Conservation (phyloP, 2,113 vertebrate species). For the Numida meleagris region DNA sequence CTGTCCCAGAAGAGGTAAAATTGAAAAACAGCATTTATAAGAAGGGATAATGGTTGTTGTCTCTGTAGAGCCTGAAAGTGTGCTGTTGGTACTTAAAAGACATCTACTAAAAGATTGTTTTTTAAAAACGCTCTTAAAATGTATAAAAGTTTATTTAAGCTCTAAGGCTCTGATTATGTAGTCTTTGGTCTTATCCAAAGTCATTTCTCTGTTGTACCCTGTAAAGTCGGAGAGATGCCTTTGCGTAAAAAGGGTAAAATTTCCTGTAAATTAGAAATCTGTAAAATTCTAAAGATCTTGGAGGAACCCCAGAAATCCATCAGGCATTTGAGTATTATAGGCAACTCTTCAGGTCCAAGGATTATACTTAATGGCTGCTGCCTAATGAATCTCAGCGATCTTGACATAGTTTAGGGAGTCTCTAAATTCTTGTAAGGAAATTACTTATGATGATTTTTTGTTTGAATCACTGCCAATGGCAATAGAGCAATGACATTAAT, state of each 20-base stretch:
- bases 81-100: not conserved
- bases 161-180: not conserved
- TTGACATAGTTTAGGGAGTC: not conserved
- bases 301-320: not conserved
- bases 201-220: not conserved
- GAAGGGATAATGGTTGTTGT: not conserved
- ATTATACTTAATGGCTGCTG: not conserved
- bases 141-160: not conserved
- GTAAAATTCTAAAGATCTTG: not conserved
- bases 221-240: not conserved
- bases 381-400: not conserved
- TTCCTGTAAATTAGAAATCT: not conserved
- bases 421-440: not conserved
- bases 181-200: not conserved
- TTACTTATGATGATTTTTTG: not conserved
- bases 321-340: not conserved
- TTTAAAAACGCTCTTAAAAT: not conserved
- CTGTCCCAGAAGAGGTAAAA: constrained; percentile 92
- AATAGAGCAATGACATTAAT: not conserved
- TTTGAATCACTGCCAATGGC: not conserved
- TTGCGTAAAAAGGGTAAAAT: not conserved
- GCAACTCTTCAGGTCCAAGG: not conserved
- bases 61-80: not conserved
- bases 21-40: constrained; percentile 25
- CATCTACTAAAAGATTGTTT: not conserved